Base-by-base conservation (phyloP, 2,113 vertebrate species). In the Malurus melanocephalus region DNA sequence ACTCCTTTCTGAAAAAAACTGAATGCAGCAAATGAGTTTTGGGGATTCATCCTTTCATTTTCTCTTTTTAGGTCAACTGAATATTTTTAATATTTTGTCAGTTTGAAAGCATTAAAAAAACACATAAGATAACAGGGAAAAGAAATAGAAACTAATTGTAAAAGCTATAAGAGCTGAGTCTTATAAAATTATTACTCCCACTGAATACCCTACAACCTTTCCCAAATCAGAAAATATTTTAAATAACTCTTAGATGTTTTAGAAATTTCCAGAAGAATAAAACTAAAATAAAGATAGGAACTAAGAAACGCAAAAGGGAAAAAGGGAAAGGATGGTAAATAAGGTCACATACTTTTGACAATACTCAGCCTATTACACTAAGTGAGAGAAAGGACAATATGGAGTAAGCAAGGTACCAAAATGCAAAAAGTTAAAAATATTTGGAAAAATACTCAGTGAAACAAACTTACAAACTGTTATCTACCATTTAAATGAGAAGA, bases 361-460 rank as follows among this genome's bases (percentile, higher is more conserved):
- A 32, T 38, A 66, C 4, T 72, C 0, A 0, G 4, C 13, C 56
- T 65, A 28, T 49, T 66, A 45, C 3, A 16, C 12, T 51, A 61
- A 13, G 17, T 9, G 5, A 38, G 11, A 48, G 53, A 61, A 91
- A 62, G 16, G 7, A 69, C 49, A 85, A 61, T 51, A 57, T 0
- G 0, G 79, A 82, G 38, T 21, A 91, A 80, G 43, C 2, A 51
- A 68, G 13, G 55, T 19, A 40, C 5, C 11, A 80, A 86, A 91
- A 80, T 42, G 4, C 15, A 85, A 40, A 86, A 75, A 84, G 84
- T 7, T n/a, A 4, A 42, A 80, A 60, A 9, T 12, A 74, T 42
- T 59, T 83, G 24, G 24, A 60, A 91, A 91, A 64, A 46, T 28
- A 35, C 26, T 69, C 52, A 51, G 13, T 59, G 43, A 80, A 89